These are phyloP conservation scores for Eurypyga helias DNA, from an alignment of 2,113 vertebrate species.

Conservation along the genomic window DNA sequence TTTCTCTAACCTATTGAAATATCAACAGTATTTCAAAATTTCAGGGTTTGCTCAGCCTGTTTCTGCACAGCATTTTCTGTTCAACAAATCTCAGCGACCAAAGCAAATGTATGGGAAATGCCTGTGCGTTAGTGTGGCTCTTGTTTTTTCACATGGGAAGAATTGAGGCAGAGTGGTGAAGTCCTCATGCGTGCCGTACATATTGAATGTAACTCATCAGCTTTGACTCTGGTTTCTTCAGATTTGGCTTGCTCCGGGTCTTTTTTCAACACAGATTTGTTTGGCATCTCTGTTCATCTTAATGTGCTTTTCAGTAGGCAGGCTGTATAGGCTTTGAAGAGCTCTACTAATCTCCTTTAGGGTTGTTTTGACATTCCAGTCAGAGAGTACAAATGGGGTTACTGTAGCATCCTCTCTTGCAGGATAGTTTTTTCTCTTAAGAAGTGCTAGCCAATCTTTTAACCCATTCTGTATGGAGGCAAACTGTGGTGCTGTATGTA, in stretches of 20 bases:
- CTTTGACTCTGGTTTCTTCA: not conserved
- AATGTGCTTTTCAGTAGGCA: not conserved
- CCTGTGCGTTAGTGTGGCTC: not conserved
- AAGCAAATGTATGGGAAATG: not conserved
- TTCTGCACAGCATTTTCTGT: not conserved
- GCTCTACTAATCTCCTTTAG: not conserved
- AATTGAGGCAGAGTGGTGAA: not conserved
- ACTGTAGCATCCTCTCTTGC: not conserved
- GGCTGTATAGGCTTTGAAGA: not conserved
- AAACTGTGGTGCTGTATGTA: too few relatives aligned
- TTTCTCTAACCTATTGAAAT: not conserved
- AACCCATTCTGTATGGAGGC: not conserved
- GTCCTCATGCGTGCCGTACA: not conserved
- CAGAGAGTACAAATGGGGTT: not conserved
- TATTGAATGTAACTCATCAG: not conserved
- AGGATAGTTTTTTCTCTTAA: not conserved
- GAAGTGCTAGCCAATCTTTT: not conserved
- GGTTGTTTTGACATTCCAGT: not conserved
- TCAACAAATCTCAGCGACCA: not conserved
- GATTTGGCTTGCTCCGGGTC: not conserved
- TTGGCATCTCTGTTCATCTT: not conserved
- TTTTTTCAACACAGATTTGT: not conserved
- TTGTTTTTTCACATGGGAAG: not conserved
- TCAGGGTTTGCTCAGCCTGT: not conserved
- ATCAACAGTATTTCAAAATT: not conserved